phyloP scores from a whole-genome alignment of 2,113 vertebrate species.

The Fukomys damarensis region DNA sequence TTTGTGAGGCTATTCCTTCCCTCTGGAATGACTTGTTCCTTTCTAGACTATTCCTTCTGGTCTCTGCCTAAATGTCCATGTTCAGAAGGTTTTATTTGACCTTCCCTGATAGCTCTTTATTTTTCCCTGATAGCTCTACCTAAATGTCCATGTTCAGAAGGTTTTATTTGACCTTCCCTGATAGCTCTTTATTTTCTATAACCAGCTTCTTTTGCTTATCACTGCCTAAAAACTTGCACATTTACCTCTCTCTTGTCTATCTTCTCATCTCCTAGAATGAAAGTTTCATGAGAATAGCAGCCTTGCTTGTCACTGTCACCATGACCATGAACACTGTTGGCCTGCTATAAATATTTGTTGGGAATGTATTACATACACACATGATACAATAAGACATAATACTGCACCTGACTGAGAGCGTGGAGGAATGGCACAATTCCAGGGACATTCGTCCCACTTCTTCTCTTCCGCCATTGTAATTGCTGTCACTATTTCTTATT shows the following conservation, averaged over 20 bases:
- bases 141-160: neutral
- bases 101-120: neutral
- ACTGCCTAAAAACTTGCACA: neutral
- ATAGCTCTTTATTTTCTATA: neutral
- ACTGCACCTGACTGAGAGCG: neutral
- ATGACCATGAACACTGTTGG: neutral
- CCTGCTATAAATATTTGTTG: neutral
- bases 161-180: neutral
- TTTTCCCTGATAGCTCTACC: too few relatives aligned
- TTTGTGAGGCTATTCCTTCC: neutral
- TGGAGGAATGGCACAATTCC: neutral
- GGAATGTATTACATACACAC: neutral
- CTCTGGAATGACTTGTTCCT: neutral
- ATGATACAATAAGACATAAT: neutral
- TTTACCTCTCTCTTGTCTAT: neutral
- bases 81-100: neutral
- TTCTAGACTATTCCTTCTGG: neutral
- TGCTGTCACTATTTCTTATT: neutral
- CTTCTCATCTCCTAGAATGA: neutral
- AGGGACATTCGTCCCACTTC: neutral
- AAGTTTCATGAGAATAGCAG: neutral
- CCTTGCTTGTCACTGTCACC: neutral
- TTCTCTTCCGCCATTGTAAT: neutral
- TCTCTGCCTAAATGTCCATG: neutral
- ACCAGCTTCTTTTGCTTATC: neutral